Evolutionary conservation across 2,888 invertebrate species (phyloP).

Genomic region (Oxyteleia sp.): DNA sequence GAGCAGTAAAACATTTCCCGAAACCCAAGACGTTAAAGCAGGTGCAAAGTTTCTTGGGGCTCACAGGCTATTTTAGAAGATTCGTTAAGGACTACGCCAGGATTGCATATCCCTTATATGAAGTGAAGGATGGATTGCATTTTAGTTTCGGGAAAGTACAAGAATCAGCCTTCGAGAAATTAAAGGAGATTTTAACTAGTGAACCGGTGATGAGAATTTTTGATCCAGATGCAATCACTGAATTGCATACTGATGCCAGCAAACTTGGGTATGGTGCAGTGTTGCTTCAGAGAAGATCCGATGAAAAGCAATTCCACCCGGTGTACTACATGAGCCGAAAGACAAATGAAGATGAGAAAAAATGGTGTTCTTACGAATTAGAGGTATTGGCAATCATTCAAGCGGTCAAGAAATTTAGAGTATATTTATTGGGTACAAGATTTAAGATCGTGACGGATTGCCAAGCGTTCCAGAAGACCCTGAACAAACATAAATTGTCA

Average conservation of each 20-base stretch:
- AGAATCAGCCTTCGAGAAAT: constrained; percentile 43
- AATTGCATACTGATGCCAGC: constrained; percentile 61
- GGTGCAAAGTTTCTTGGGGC: too few relatives aligned
- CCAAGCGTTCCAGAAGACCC: constrained; percentile 2
- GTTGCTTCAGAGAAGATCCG: constrained; percentile 6
- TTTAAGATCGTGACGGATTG: constrained; percentile 16
- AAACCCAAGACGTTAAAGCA: too few relatives aligned
- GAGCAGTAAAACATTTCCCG: too few relatives aligned
- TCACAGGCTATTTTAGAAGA: too few relatives aligned
- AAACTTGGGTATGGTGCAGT: constrained; percentile 9
- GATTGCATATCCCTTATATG: too few relatives aligned
- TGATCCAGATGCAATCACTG: constrained; percentile 20
- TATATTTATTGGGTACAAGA: constrained; percentile 9
- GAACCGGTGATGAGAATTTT: constrained; percentile 35
- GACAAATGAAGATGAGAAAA: constrained; percentile 10
- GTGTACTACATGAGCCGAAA: constrained; percentile 60
- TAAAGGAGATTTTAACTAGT: constrained; percentile 60
- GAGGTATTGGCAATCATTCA: constrained; percentile 16
- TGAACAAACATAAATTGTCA: constrained; percentile 11
- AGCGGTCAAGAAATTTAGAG: neutral
- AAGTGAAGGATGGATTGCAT: too few relatives aligned
- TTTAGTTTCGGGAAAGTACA: constrained; percentile 35
- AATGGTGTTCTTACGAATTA: constrained; percentile 9
- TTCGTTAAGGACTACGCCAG: too few relatives aligned
- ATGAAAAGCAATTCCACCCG: constrained; percentile 47